Percentiles rank a stretch among this genome's conserved stretches.
Conservation (phyloP, 2,797 vertebrate genomes). For the Clarias fuscus region DNA sequence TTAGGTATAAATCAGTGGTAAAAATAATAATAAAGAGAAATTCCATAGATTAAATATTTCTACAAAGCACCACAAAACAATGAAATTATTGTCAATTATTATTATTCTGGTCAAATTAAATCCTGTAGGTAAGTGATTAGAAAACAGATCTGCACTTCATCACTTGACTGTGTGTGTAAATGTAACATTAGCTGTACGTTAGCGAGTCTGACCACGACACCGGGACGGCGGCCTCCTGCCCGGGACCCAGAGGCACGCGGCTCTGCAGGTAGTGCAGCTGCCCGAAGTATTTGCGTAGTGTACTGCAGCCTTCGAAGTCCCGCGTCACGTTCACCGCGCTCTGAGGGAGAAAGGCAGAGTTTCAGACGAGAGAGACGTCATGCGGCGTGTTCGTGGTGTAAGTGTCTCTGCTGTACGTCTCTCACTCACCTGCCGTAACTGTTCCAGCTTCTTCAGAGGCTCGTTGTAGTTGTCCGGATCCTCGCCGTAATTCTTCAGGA, state of each 20-base stretch:
- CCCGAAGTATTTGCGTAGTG: slow-evolving; percentile 92
- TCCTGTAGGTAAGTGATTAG: neutral
- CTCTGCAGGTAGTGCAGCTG: slow-evolving; percentile 98
- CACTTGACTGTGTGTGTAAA: too few species aligned
- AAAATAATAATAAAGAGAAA: neutral
- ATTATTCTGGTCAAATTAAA: neutral
- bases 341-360: slow-evolving; percentile 64
- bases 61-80: too few species aligned
- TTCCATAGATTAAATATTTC: too few species aligned
- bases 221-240: slow-evolving; percentile 89
- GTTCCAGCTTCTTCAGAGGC: slow-evolving; percentile 93
- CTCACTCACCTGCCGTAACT: slow-evolving; percentile 84
- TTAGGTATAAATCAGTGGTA: neutral
- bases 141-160: neutral
- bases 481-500: slow-evolving; percentile 94
- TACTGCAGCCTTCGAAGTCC: slow-evolving; percentile 97
- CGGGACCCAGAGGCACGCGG: slow-evolving; percentile 86
- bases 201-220: slow-evolving; percentile 82
- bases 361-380: neutral
- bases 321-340: slow-evolving; percentile 89
- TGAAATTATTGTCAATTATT: too few species aligned
- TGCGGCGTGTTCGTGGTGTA: neutral
- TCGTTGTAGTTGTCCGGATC: slow-evolving; percentile 96
- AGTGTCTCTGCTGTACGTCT: neutral
- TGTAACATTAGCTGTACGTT: neutral